These are phyloP conservation scores for Eupithecia subfuscata DNA, from an alignment of 2,888 invertebrate species.

Conservation along the genomic window DNA sequence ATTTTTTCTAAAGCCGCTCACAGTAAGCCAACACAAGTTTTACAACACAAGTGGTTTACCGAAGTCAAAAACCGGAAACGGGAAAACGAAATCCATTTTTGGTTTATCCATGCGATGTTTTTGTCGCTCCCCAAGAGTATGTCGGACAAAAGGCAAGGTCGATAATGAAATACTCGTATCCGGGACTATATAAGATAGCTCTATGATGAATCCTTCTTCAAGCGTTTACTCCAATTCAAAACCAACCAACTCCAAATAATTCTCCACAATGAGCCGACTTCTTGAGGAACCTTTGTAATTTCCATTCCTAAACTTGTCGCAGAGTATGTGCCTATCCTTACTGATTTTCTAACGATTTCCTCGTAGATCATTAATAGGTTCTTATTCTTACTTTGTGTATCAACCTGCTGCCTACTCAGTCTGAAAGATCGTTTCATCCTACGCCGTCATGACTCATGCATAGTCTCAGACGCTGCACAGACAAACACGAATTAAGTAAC, in stretches of 20 bases:
- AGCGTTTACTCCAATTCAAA: background rate
- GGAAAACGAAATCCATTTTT: background rate
- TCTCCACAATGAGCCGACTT: background rate
- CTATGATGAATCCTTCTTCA: background rate
- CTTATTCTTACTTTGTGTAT: background rate
- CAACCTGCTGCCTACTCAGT: background rate
- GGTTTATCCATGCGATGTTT: background rate
- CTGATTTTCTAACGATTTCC: conserved; percentile 4
- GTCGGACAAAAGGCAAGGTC: background rate
- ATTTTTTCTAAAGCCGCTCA: background rate
- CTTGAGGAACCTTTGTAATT: background rate
- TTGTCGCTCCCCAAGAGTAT: background rate
- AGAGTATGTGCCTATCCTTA: background rate
- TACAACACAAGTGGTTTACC: too few species aligned
- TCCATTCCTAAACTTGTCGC: background rate
- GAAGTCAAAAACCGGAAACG: background rate
- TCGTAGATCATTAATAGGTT: background rate
- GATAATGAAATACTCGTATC: background rate
- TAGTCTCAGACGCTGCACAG: conserved; percentile 65
- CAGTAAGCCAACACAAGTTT: background rate
- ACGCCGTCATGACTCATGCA: conserved; percentile 67
- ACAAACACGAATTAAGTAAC: conserved; percentile 56
- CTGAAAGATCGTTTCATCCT: conserved; percentile 53
- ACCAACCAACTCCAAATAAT: background rate
- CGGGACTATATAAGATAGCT: background rate